Evolutionary conservation across 2,888 invertebrate genomes (phyloP).

Genomic region (Thera obeliscata): DNA sequence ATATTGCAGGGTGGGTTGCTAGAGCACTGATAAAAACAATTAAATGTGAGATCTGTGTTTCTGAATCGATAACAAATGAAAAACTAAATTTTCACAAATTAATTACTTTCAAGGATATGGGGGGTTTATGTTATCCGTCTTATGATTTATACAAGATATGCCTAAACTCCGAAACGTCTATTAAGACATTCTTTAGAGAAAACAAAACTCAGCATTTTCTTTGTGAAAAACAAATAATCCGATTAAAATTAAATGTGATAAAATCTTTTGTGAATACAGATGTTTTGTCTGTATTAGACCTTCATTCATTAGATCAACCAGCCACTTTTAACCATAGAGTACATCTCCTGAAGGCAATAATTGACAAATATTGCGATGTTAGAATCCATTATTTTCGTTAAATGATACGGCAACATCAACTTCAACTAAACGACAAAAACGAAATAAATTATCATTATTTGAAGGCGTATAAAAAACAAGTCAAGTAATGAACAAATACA

Average conservation of each 20-base stretch:
- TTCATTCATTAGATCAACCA: not conserved
- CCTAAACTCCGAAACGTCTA: not conserved
- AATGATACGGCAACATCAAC: not conserved
- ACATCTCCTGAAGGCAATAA: not conserved
- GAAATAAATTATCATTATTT: not conserved
- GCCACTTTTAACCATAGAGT: not conserved
- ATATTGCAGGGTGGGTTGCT: conserved; percentile 4
- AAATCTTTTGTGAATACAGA: not conserved
- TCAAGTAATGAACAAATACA: no score
- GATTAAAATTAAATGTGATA: not conserved
- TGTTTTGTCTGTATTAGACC: not conserved
- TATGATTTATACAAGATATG: not conserved
- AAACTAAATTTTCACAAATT: conserved; percentile 4
- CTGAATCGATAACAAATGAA: not conserved
- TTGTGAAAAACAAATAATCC: not conserved
- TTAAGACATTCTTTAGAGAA: not conserved
- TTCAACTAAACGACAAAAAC: not conserved
- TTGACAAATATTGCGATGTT: not conserved
- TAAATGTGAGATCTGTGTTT: not conserved
- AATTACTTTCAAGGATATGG: not conserved
- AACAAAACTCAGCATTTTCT: not conserved
- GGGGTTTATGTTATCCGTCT: conserved; percentile 1
- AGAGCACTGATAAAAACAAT: not conserved
- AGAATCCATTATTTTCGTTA: not conserved
- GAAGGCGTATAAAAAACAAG: conserved; percentile 3